These are phyloP conservation scores for Allophyes oxyacanthae DNA, from an alignment of 2,888 invertebrate species.

Conservation along the genomic window DNA sequence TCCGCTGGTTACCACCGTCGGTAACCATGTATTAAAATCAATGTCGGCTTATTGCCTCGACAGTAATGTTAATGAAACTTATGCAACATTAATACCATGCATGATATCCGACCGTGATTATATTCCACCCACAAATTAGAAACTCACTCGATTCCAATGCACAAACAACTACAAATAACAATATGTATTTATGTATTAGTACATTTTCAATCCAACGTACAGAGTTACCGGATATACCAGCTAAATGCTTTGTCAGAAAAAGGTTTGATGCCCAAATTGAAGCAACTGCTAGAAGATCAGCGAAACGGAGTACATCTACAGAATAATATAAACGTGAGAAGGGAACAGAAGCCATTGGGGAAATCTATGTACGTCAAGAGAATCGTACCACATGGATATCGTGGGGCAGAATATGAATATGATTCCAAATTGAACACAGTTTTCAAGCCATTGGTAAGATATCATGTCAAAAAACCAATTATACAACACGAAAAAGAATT, in stretches of 20 bases:
- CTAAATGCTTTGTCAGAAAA: background rate
- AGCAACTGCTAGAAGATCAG: slow-evolving; percentile 2
- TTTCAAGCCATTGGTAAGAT: slow-evolving; percentile 57
- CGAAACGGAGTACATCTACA: background rate
- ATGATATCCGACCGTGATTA: slow-evolving; percentile 25
- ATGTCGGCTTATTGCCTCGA: slow-evolving; percentile 13
- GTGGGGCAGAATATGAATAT: slow-evolving; percentile 42
- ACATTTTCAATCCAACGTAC: slow-evolving; percentile 13
- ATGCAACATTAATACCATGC: slow-evolving; percentile 29
- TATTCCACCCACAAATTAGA: slow-evolving; percentile 7
- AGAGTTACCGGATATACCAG: slow-evolving; percentile 25
- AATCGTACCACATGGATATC: slow-evolving; percentile 54
- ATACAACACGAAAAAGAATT: slow-evolving; percentile 15
- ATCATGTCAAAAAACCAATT: slow-evolving; percentile 49
- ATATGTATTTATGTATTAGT: slow-evolving; percentile 37
- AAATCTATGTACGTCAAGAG: slow-evolving; percentile 48
- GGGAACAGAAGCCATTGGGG: slow-evolving; percentile 2
- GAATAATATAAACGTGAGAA: background rate
- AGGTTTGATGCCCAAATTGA: slow-evolving; percentile 8
- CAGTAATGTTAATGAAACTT: slow-evolving; percentile 14
- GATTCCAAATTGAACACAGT: slow-evolving; percentile 50
- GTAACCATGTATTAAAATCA: background rate
- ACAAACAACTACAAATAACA: slow-evolving; percentile 7
- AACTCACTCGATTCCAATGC: slow-evolving; percentile 22
- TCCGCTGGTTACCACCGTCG: no score